Conservation (phyloP, 2,113 vertebrate genomes). For the Etheostoma cragini region DNA sequence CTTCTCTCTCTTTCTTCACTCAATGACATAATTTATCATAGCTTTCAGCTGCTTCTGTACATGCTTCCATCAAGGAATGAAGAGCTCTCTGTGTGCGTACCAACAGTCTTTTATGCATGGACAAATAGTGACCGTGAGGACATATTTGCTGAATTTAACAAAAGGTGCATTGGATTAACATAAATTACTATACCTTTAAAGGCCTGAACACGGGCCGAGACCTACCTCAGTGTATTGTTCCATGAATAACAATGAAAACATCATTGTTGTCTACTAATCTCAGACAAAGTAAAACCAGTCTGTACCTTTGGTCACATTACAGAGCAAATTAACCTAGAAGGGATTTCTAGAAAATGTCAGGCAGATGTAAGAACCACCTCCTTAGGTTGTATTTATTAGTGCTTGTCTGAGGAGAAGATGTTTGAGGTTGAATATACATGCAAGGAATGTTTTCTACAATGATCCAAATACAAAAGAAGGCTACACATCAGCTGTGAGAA, state of each 20-base stretch:
- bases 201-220: neutral
- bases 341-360: neutral
- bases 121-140: neutral
- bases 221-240: neutral
- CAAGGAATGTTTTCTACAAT: neutral
- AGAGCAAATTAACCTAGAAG: neutral
- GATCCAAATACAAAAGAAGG: neutral
- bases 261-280: neutral
- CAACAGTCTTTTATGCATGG: conserved; percentile 7
- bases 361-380: neutral
- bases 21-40: conserved; percentile 1
- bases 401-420: neutral
- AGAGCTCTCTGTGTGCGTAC: neutral
- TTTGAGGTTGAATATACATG: neutral
- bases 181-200: no score
- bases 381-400: neutral
- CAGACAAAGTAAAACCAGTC: neutral
- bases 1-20: neutral
- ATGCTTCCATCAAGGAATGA: conserved; percentile 5
- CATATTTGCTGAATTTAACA: no score
- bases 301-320: conserved; percentile 1
- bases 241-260: neutral
- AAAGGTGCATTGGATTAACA: no score
- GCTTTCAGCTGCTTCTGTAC: neutral
- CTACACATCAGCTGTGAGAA: neutral